Conservation (phyloP, 2,888 invertebrate genomes). For the Esperia sulphurella region DNA sequence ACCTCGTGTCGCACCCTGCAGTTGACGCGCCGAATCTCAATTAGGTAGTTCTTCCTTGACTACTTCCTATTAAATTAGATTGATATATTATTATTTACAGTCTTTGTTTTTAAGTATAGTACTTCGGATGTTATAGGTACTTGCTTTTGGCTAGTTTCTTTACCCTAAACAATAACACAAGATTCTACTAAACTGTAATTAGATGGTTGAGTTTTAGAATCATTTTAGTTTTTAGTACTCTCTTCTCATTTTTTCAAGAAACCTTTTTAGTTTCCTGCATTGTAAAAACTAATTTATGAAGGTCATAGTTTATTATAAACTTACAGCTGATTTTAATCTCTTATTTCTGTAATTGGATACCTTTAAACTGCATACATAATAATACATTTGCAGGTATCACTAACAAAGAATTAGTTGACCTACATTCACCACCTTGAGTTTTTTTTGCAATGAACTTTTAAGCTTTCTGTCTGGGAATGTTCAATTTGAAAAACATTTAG, state of each 20-base stretch:
- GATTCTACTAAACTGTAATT: no score
- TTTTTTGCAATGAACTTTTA: constrained; percentile 27
- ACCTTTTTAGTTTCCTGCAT: background rate
- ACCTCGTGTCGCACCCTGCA: constrained; percentile 52
- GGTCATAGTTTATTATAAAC: background rate
- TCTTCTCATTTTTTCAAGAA: no score
- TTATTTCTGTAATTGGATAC: constrained; percentile 29
- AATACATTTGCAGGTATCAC: constrained; percentile 25
- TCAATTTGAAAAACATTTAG: no score
- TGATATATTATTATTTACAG: no score
- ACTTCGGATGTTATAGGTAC: no score
- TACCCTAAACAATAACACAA: no score
- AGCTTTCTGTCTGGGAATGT: background rate
- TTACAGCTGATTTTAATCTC: constrained; percentile 6
- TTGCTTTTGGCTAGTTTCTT: no score
- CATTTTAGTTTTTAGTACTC: no score
- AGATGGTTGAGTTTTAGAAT: no score
- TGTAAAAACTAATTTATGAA: background rate
- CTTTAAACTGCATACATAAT: constrained; percentile 41
- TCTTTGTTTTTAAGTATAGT: no score
- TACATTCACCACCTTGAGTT: constrained; percentile 37
- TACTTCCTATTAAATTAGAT: constrained; percentile 46
- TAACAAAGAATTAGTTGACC: constrained; percentile 46
- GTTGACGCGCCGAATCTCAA: constrained; percentile 66
- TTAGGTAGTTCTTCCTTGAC: constrained; percentile 69